phyloP scores from a whole-genome alignment of 2,113 vertebrate species.

The Syngnathoides biaculeatus region DNA sequence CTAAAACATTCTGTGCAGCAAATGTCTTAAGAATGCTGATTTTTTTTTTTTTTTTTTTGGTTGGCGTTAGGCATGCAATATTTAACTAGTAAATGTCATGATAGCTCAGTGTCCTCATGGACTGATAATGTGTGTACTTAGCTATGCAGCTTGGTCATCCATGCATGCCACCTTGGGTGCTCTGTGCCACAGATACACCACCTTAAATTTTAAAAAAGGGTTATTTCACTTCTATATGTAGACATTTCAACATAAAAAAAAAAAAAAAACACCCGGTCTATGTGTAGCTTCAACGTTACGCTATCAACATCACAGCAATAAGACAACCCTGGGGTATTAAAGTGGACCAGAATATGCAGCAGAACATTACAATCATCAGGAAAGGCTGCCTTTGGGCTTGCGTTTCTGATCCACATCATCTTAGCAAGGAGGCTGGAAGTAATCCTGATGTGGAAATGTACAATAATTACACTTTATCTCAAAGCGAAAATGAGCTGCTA shows the following conservation, averaged over 20 bases:
- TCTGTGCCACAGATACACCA: slow-evolving; percentile 37
- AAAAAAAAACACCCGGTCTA: slow-evolving; percentile 32
- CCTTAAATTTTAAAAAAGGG: slow-evolving; percentile 27
- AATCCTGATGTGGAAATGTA: neutral
- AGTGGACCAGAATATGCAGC: slow-evolving; percentile 54
- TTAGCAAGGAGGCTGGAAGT: slow-evolving; percentile 33
- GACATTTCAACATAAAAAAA: slow-evolving; percentile 46
- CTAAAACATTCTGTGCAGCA: slow-evolving; percentile 51
- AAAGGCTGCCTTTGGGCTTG: slow-evolving; percentile 38
- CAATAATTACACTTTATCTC: slow-evolving; percentile 56
- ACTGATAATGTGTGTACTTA: slow-evolving; percentile 40
- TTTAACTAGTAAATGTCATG: slow-evolving; percentile 66
- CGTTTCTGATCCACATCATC: slow-evolving; percentile 41
- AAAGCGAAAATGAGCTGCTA: slow-evolving; percentile 23
- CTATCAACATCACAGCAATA: slow-evolving; percentile 48
- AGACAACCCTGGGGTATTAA: slow-evolving; percentile 45
- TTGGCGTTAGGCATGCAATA: slow-evolving; percentile 68
- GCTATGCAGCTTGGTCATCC: slow-evolving; percentile 41
- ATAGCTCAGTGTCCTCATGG: slow-evolving; percentile 50
- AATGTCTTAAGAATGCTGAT: slow-evolving; percentile 53
- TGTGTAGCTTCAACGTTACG: slow-evolving; percentile 17
- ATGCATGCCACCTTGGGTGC: slow-evolving; percentile 45
- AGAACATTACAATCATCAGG: slow-evolving; percentile 39
- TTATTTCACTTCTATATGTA: slow-evolving; percentile 12
- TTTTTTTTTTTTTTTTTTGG: slow-evolving; percentile 52